These are phyloP conservation scores for Cosmorhoe ocellata DNA, from an alignment of 2,888 invertebrate genomes.

Conservation along the genomic window DNA sequence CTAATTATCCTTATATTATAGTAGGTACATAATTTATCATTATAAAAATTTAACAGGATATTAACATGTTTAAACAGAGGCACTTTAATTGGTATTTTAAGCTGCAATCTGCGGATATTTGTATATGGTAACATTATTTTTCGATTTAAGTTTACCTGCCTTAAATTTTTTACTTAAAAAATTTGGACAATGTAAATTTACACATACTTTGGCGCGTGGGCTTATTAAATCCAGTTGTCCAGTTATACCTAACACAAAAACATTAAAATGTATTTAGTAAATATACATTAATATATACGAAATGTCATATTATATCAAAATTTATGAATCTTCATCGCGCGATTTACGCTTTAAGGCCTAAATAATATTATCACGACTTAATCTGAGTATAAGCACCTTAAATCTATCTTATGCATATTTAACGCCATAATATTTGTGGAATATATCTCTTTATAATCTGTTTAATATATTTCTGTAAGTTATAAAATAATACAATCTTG, in stretches of 20 bases:
- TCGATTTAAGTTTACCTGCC: no score
- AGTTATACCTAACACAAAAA: background rate
- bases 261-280: background rate
- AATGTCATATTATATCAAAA: constrained; percentile 13
- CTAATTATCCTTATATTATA: constrained; percentile 13
- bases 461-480: constrained; percentile 63
- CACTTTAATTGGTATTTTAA: constrained; percentile 24
- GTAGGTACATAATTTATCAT: background rate
- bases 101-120: constrained; percentile 24
- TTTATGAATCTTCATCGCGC: constrained; percentile 17
- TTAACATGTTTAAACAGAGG: constrained; percentile 18
- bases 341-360: constrained; percentile 43
- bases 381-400: constrained; percentile 77
- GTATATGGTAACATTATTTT: constrained; percentile 5
- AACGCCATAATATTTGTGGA: constrained; percentile 59
- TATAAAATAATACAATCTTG: constrained; percentile 68
- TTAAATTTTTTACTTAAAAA: no score
- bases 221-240: background rate
- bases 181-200: background rate
- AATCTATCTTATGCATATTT: constrained; percentile 54
- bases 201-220: background rate
- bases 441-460: constrained; percentile 61
- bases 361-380: constrained; percentile 69
- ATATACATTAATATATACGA: background rate
- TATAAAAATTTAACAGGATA: constrained; percentile 16